Evolutionary conservation across 1,140 invertebrate species (phyloP).

Genomic region (Platyscapa corneri): DNA sequence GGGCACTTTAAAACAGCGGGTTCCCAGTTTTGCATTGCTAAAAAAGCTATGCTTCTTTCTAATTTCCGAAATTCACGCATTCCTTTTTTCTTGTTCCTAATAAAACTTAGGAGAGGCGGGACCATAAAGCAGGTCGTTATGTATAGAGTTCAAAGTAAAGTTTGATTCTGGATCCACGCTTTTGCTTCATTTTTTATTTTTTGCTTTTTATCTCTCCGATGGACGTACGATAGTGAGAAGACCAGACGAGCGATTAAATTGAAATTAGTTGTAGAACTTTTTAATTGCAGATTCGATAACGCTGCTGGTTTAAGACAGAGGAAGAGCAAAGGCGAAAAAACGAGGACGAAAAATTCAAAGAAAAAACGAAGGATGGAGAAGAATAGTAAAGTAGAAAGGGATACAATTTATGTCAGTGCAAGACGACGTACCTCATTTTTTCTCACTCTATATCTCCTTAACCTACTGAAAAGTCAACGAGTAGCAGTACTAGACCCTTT

Average conservation of each 20-base stretch:
- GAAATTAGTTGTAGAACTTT: slow-evolving; percentile 71
- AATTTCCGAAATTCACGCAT: not conserved
- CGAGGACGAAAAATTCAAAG: not conserved
- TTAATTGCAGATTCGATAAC: slow-evolving; percentile 71
- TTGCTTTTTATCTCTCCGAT: not conserved
- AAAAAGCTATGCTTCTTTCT: slow-evolving; percentile 28
- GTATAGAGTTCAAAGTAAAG: not conserved
- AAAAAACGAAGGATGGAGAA: not conserved
- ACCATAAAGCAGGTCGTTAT: not conserved
- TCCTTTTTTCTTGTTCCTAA: not conserved
- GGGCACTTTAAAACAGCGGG: not conserved
- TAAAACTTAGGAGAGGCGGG: not conserved
- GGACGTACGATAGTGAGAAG: too few relatives aligned
- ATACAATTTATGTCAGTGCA: slow-evolving; percentile 62
- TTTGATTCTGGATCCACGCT: slow-evolving; percentile 23
- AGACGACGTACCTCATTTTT: not conserved
- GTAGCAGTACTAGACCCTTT: slow-evolving; percentile 27
- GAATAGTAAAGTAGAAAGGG: slow-evolving; percentile 18
- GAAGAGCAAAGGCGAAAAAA: slow-evolving; percentile 31
- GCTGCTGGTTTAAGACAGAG: slow-evolving; percentile 45
- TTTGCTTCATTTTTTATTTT: not conserved
- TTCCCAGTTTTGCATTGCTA: slow-evolving; percentile 25
- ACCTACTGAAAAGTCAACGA: slow-evolving; percentile 47
- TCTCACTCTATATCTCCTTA: not conserved
- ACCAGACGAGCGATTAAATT: slow-evolving; percentile 63